Conservation (phyloP, 1,140 invertebrate genomes). For the Apis cerana region DNA sequence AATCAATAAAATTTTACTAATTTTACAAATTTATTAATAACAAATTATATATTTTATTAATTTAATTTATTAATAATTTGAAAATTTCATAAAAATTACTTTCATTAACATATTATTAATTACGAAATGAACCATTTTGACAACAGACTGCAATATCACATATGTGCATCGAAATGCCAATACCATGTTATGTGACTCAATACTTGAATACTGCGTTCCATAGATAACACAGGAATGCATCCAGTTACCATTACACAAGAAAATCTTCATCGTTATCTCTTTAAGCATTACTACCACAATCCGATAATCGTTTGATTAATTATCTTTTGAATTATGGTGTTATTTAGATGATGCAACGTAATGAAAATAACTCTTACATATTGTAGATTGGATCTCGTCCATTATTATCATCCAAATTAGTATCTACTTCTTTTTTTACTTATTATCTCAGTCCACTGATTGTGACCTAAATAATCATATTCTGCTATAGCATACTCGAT, state of each 20-base stretch:
- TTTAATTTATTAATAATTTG: too few relatives aligned
- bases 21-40: too few relatives aligned
- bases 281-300: background rate
- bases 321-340: too few relatives aligned
- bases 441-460: too few relatives aligned
- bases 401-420: too few relatives aligned
- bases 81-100: background rate
- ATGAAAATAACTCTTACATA: background rate
- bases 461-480: too few relatives aligned
- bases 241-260: background rate
- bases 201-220: constrained; percentile 57
- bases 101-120: too few relatives aligned
- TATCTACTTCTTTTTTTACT: too few relatives aligned
- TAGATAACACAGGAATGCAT: constrained; percentile 58
- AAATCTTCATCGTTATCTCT: constrained; percentile 1
- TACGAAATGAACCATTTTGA: constrained; percentile 8
- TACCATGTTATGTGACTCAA: constrained; percentile 66
- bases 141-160: background rate
- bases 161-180: constrained; percentile 52
- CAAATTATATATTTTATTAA: too few relatives aligned
- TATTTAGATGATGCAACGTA: accelerated
- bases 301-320: background rate
- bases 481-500: too few relatives aligned
- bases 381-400: too few relatives aligned
- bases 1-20: too few relatives aligned